Conservation (phyloP, 2,797 vertebrate species). For the Ctenopoma kingsleyae region DNA sequence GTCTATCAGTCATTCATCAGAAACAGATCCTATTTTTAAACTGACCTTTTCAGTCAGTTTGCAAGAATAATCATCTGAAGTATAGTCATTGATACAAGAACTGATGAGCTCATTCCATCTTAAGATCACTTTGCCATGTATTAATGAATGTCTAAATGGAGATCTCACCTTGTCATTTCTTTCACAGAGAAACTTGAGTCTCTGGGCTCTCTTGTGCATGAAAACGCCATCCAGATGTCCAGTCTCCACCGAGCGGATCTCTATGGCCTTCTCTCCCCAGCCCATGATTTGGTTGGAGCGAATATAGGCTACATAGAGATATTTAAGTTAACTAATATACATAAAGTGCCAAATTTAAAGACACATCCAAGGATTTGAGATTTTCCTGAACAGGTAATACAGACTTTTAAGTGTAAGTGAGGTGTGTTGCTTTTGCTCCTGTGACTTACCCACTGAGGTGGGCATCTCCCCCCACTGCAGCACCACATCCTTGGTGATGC, state of each 20-base stretch:
- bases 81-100: not conserved
- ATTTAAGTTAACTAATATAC: not conserved
- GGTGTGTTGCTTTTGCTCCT: not conserved
- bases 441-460: constrained; percentile 94
- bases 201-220: constrained; percentile 95
- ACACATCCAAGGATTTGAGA: too few relatives aligned
- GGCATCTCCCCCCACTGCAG: constrained; percentile 99
- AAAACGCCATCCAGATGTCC: constrained; percentile 94
- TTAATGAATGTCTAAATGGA: not conserved
- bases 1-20: not conserved
- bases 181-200: constrained; percentile 94
- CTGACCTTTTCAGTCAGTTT: too few relatives aligned
- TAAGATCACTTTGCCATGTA: not conserved
- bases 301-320: constrained; percentile 86
- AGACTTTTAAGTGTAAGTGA: not conserved
- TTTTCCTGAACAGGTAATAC: not conserved
- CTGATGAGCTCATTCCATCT: not conserved
- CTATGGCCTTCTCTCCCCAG: constrained; percentile 95
- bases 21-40: too few relatives aligned
- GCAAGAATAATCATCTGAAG: not conserved
- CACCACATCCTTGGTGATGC: constrained; percentile 96
- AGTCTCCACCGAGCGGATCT: constrained; percentile 94
- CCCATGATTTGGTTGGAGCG: constrained; percentile 97
- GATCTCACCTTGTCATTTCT: constrained; percentile 91
- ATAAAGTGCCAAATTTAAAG: not conserved